Conservation (phyloP, 1,140 invertebrate species). For the Thaumetopoea pityocampa region DNA sequence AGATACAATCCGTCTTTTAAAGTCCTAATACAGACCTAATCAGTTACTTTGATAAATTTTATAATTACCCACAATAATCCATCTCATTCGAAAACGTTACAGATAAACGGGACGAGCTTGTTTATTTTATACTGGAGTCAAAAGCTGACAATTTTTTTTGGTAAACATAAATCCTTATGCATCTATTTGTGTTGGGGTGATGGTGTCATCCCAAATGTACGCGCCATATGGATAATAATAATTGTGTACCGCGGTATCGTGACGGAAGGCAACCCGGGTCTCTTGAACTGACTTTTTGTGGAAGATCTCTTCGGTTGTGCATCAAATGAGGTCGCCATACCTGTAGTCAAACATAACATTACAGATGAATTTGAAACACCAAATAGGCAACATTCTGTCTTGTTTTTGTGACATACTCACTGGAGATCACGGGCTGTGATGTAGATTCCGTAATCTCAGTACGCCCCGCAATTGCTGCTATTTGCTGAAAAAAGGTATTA, state of each 20-base stretch:
- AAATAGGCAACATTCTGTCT: background rate
- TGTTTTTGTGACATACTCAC: conserved; percentile 36
- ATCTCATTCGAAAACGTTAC: no score
- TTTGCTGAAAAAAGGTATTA: conserved; percentile 34
- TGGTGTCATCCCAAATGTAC: no score
- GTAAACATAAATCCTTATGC: no score
- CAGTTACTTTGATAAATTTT: no score
- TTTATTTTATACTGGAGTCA: no score
- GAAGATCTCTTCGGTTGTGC: conserved; percentile 52
- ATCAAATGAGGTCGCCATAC: conserved; percentile 49
- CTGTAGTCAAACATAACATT: conserved; percentile 27
- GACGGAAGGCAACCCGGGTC: conserved; percentile 48
- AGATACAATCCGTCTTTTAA: no score
- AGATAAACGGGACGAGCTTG: no score
- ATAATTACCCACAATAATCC: no score
- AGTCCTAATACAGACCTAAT: no score
- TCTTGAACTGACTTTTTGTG: conserved; percentile 55
- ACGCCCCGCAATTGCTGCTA: conserved; percentile 39
- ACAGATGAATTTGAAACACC: background rate
- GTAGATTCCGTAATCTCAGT: conserved; percentile 64
- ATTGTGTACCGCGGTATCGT: conserved; percentile 60
- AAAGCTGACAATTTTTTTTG: no score
- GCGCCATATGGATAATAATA: no score
- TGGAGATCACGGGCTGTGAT: conserved; percentile 63
- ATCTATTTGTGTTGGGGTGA: no score